Base-by-base conservation (phyloP, 1,140 invertebrate species). In the Drosophila persimilis region DNA sequence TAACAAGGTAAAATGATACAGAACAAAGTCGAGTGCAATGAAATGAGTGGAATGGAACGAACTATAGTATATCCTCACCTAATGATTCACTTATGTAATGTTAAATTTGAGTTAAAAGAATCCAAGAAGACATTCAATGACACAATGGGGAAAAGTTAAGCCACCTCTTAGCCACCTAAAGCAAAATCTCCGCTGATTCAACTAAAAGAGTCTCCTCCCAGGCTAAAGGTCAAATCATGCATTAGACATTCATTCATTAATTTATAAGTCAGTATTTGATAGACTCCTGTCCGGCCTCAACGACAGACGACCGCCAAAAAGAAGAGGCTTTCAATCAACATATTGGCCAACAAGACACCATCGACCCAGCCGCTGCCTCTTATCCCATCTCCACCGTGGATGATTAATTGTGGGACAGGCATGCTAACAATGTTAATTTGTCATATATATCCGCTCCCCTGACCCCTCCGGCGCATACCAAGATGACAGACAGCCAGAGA, bases 341-440 rank as follows among this genome's bases (percentile, higher is more conserved):
- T 56, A 39, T 39, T 39, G 35, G 35, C 35, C 35, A 13, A 3
- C 15, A 20, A 24, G 31, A 31, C 31, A 31, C 31, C 31, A 9
- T 9, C 31, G 8, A 8, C 8, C 8, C 31, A 31, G 8, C 22
- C 20, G 8, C 15, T n/a, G 26, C 6, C 31, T 17, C 47, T 22
- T 47, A 51, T 31, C 61, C 58, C 54, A 56, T 52, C 35, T 11
- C 35, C 35, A 13, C 4, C 35, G 35, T 39, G 35, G 62, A 86
- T 86, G 81, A 86, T 86, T 88, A 88, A 86, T 85, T 86, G 77
- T 58, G 77, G 63, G 60, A 51, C 71, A 63, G 76, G 81, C 64
- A 72, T 72, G 80, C 85, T 86, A 77, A 86, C 83, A 81, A 78
- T 80, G 81, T 86, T 86, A 86, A 86, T 86, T 86, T 86, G 77